Percentiles rank a stretch among this genome's conserved stretches.
Evolutionary conservation across 2,888 invertebrate genomes (phyloP).

Genomic region (Troglohyphantes excavatus): DNA sequence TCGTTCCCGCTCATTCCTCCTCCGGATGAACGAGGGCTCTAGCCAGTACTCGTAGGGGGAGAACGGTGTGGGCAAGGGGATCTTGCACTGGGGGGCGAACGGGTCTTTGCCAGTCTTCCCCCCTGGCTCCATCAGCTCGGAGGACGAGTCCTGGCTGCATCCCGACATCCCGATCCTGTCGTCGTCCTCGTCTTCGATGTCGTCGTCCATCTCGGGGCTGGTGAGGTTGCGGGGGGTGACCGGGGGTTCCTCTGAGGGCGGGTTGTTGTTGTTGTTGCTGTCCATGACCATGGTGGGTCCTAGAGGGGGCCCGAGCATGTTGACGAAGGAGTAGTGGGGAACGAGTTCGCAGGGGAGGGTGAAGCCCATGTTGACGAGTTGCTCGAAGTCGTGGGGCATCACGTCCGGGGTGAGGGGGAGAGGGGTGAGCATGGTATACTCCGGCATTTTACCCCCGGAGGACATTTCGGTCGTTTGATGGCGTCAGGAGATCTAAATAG

Average conservation of each 20-base stretch:
- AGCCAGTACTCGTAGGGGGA: constrained; percentile 77
- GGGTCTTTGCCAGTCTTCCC: constrained; percentile 80
- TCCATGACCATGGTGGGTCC: constrained; percentile 49
- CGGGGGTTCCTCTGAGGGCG: constrained; percentile 33
- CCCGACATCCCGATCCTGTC: constrained; percentile 26
- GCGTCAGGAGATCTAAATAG: too few relatives aligned
- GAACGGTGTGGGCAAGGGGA: constrained; percentile 81
- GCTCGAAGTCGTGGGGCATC: constrained; percentile 72
- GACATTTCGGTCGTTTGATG: too few relatives aligned
- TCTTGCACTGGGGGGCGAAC: constrained; percentile 82
- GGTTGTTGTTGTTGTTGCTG: not conserved
- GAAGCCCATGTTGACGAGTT: constrained; percentile 71
- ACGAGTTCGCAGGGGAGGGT: constrained; percentile 60
- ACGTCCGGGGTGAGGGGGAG: constrained; percentile 70
- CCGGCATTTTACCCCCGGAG: constrained; percentile 71
- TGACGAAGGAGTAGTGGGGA: constrained; percentile 65
- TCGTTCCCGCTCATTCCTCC: constrained; percentile 82
- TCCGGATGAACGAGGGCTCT: constrained; percentile 81
- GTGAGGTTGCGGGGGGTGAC: constrained; percentile 43
- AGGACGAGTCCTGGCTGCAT: constrained; percentile 6
- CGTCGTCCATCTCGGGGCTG: constrained; percentile 52
- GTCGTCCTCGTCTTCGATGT: constrained; percentile 69
- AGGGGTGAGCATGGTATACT: constrained; percentile 76
- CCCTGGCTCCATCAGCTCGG: constrained; percentile 19
- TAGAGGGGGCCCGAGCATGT: constrained; percentile 52